A percentile compares a stretch with the other conserved stretches of the same genome.
Evolutionary conservation across 2,888 invertebrate species (phyloP).

Genomic region (Archips crataeganus): DNA sequence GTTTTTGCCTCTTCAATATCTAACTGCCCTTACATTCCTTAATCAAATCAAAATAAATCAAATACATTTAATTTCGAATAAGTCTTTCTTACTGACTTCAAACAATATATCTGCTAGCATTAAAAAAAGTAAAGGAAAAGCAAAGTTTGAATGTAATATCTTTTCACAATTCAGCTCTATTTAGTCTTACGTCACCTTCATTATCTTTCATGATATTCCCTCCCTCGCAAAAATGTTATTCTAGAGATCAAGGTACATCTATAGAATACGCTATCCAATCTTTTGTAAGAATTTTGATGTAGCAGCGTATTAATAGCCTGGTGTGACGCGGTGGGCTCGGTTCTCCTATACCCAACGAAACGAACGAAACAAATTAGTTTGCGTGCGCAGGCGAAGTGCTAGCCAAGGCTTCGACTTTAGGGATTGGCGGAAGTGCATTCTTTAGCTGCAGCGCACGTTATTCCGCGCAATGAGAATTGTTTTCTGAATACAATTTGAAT

Average conservation of each 20-base stretch:
- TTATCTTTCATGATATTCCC: slow-evolving; percentile 7
- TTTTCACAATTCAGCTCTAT: neutral
- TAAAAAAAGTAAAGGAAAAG: neutral
- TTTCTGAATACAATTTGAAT: slow-evolving; percentile 26
- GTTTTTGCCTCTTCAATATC: neutral
- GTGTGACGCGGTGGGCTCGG: slow-evolving; percentile 53
- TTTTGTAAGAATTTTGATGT: slow-evolving; percentile 35
- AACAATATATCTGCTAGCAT: neutral
- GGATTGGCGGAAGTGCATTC: slow-evolving; percentile 42
- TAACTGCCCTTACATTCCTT: neutral
- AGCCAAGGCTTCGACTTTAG: slow-evolving; percentile 42
- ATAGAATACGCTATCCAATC: slow-evolving; percentile 20
- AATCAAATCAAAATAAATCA: no score
- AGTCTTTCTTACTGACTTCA: neutral
- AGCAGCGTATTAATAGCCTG: slow-evolving; percentile 55
- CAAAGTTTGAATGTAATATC: neutral
- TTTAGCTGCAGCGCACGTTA: slow-evolving; percentile 33
- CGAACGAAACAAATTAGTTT: slow-evolving; percentile 26
- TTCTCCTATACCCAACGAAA: slow-evolving; percentile 47
- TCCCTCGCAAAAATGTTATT: slow-evolving; percentile 15
- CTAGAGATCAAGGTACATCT: slow-evolving; percentile 1
- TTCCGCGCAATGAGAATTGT: slow-evolving; percentile 31
- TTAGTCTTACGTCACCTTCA: slow-evolving; percentile 5
- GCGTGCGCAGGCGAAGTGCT: slow-evolving; percentile 37
- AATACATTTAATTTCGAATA: neutral